These are phyloP conservation scores for Ctenodactylus gundi DNA, from an alignment of 2,113 vertebrate species.

Conservation along the genomic window DNA sequence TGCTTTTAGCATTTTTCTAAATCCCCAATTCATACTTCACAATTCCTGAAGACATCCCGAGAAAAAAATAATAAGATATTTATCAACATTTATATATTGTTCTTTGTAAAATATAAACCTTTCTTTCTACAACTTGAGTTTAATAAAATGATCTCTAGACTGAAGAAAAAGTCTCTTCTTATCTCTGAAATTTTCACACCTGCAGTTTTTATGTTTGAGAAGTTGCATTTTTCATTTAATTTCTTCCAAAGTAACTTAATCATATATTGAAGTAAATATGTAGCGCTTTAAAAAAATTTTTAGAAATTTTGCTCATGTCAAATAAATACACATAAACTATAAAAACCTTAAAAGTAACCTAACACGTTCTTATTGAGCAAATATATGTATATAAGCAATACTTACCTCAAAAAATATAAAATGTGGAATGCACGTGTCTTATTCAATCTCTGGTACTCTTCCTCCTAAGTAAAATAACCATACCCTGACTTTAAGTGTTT, in stretches of 20 bases:
- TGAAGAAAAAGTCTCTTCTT: not conserved
- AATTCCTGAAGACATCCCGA: not conserved
- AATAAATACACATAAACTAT: not conserved
- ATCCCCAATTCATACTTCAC: not conserved
- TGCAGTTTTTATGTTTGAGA: not conserved
- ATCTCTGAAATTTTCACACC: not conserved
- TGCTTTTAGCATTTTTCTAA: slow-evolving; percentile 12
- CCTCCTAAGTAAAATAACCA: not conserved
- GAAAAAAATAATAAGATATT: not conserved
- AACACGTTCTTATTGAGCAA: not conserved
- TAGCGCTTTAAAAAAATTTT: not conserved
- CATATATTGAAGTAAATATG: not conserved
- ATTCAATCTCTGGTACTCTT: not conserved
- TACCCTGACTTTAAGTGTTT: not conserved
- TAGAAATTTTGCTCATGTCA: not conserved
- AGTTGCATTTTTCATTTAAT: not conserved
- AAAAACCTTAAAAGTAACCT: not conserved
- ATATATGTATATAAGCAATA: not conserved
- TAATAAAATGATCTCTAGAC: slow-evolving; percentile 7
- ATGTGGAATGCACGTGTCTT: not conserved
- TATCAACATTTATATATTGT: not conserved
- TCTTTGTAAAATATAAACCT: not conserved
- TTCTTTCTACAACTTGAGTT: not conserved
- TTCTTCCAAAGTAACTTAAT: not conserved
- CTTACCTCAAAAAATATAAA: not conserved